phyloP scores from a whole-genome alignment of 2,888 invertebrate species.

The Pandemis heparana region DNA sequence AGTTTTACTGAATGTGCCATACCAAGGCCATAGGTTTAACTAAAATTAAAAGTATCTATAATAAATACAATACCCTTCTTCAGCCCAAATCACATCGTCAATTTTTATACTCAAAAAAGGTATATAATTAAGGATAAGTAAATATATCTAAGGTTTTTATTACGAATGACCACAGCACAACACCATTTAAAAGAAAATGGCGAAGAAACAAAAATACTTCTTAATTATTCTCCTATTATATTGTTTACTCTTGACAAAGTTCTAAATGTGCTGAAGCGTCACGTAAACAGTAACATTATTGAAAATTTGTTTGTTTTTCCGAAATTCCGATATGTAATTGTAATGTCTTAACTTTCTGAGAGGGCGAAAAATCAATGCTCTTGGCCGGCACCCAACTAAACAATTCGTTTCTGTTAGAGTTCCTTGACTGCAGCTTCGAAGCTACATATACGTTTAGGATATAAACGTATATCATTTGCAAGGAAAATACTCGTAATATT shows the following conservation, averaged over 20 bases:
- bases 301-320: constrained; percentile 32
- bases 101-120: background rate
- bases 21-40: background rate
- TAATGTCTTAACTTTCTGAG: constrained; percentile 35
- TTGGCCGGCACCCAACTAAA: constrained; percentile 58
- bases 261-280: background rate
- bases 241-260: background rate
- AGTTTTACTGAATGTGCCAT: constrained; percentile 50
- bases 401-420: constrained; percentile 18
- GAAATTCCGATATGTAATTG: constrained; percentile 28
- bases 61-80: background rate
- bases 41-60: background rate
- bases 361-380: constrained; percentile 57
- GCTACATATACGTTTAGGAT: constrained; percentile 9
- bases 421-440: constrained; percentile 15
- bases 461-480: background rate
- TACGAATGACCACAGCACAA: too few species aligned
- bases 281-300: background rate
- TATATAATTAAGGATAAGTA: too few species aligned
- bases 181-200: too few species aligned
- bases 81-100: background rate
- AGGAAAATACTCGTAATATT: background rate
- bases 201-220: too few species aligned
- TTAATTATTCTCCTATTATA: background rate
- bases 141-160: too few species aligned